These are phyloP conservation scores for Megastigmus dorsalis DNA, from an alignment of 2,888 invertebrate genomes.

Conservation along the genomic window DNA sequence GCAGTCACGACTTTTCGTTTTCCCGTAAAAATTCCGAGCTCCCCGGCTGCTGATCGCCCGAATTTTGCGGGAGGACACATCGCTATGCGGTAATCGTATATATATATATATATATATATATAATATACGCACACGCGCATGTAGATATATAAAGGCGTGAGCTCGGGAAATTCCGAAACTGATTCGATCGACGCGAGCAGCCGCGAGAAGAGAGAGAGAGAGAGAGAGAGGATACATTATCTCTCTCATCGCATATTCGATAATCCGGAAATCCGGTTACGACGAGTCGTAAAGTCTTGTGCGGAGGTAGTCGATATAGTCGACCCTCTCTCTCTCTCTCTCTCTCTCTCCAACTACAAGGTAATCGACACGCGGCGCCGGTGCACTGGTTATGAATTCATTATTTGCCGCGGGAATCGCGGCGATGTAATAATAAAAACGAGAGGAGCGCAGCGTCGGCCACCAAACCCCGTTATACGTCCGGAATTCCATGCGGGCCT, in stretches of 20 bases:
- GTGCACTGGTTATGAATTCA: slow-evolving; percentile 51
- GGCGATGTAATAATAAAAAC: slow-evolving; percentile 41
- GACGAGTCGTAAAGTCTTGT: slow-evolving; percentile 56
- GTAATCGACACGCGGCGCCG: not conserved
- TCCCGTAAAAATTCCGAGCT: slow-evolving; percentile 23
- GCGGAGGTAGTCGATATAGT: slow-evolving; percentile 44
- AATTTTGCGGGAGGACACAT: not conserved
- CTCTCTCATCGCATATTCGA: slow-evolving; percentile 49
- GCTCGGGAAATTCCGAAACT: slow-evolving; percentile 30
- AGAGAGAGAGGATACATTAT: not conserved
- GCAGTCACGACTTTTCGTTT: not conserved
- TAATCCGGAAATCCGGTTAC: slow-evolving; percentile 61
- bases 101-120: no score
- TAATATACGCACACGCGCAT: not conserved
- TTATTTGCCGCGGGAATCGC: slow-evolving; percentile 31
- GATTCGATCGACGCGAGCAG: slow-evolving; percentile 21
- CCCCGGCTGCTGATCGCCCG: no score
- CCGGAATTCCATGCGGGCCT: not conserved
- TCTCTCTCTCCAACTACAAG: no score
- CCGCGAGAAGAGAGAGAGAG: not conserved
- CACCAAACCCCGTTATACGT: no score
- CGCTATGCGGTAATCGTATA: no score
- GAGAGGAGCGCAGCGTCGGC: no score
- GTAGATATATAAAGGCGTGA: not conserved
- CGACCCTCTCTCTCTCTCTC: no score